Percentiles rank a stretch among this genome's conserved stretches.
Evolutionary conservation across 2,888 invertebrate genomes (phyloP).

Genomic region (Trichacis sp.): DNA sequence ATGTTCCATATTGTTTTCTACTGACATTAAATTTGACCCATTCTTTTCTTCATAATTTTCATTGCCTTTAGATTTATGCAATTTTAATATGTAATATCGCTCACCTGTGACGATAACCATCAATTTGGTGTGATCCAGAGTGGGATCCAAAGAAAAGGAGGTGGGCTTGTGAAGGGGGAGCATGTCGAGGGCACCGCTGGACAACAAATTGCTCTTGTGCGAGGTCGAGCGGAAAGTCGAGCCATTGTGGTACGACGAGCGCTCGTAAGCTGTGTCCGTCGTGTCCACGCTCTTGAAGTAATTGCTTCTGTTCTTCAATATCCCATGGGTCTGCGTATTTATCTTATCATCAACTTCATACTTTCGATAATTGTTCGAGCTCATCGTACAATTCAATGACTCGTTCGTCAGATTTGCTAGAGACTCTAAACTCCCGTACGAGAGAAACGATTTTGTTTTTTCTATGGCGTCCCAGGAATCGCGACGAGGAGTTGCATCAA

Average conservation of each 20-base stretch:
- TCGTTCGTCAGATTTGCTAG: constrained; percentile 77
- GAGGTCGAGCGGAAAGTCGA: constrained; percentile 25
- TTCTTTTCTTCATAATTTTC: too few relatives aligned
- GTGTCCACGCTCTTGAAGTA: constrained; percentile 56
- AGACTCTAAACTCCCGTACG: constrained; percentile 78
- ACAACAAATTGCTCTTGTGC: constrained; percentile 62
- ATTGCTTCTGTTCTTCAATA: constrained; percentile 63
- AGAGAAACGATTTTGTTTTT: constrained; percentile 82
- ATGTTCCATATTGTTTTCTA: too few relatives aligned
- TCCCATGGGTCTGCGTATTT: constrained; percentile 57
- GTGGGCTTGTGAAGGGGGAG: constrained; percentile 74
- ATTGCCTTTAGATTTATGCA: too few relatives aligned
- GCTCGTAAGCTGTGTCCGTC: constrained; percentile 55
- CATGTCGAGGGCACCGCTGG: constrained; percentile 75
- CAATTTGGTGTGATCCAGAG: constrained; percentile 68
- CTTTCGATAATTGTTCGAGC: constrained; percentile 57
- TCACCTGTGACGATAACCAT: constrained; percentile 70
- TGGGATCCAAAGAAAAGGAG: constrained; percentile 71
- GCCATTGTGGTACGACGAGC: constrained; percentile 48
- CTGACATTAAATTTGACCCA: too few relatives aligned
- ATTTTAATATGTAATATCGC: neutral
- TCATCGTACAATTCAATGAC: constrained; percentile 53
- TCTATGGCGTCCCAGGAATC: constrained; percentile 88
- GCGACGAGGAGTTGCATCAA: constrained; percentile 73
- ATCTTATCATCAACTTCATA: constrained; percentile 48